A percentile compares a stretch with the other conserved stretches of the same genome.
phyloP scores from a whole-genome alignment of 2,888 invertebrate genomes.

The Ceriagrion tenellum region DNA sequence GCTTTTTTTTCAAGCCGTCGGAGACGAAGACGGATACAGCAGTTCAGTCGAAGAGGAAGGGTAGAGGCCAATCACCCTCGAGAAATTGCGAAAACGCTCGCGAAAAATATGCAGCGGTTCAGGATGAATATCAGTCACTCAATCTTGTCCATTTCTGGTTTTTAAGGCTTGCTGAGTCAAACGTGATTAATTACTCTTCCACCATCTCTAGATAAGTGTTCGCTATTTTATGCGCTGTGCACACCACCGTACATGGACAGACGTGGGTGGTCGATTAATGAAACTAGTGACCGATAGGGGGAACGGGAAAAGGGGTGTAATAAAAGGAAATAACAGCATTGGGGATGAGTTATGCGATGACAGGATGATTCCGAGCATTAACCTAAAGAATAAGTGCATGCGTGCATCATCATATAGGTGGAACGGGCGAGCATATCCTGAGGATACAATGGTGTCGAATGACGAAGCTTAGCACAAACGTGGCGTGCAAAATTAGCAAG shows the following conservation, averaged over 20 bases:
- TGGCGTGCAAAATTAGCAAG: background rate
- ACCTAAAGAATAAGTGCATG: background rate
- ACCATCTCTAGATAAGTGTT: background rate
- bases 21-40: background rate
- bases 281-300: constrained; percentile 16
- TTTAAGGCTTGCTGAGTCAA: background rate
- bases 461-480: background rate
- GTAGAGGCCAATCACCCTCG: background rate
- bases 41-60: background rate
- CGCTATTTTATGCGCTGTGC: background rate
- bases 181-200: background rate
- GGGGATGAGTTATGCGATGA: background rate
- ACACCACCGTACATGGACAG: background rate
- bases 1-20: background rate
- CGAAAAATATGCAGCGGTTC: background rate
- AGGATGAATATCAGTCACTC: background rate
- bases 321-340: background rate
- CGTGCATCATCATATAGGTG: background rate
- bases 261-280: constrained; percentile 36
- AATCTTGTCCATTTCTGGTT: background rate
- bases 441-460: background rate
- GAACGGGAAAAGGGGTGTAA: background rate
- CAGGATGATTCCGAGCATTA: background rate
- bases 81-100: background rate
- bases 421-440: background rate